phyloP scores from a whole-genome alignment of 2,888 invertebrate genomes.

The Tenthredo notha region DNA sequence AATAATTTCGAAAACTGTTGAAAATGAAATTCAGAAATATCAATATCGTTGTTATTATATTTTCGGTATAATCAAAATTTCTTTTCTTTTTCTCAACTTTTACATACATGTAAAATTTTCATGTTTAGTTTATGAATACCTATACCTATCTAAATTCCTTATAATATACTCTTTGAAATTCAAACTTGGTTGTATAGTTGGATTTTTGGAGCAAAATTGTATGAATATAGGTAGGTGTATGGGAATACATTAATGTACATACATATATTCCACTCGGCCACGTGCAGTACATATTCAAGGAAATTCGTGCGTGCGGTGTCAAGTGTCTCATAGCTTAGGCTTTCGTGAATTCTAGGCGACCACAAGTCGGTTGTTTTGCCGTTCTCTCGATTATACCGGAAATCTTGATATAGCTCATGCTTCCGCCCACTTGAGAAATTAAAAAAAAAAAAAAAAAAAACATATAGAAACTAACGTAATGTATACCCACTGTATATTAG shows the following conservation, averaged over 20 bases:
- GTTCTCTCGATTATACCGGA: slow-evolving; percentile 2
- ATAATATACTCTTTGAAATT: not conserved
- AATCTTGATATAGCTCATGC: not conserved
- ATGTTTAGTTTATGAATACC: no score
- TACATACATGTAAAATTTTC: no score
- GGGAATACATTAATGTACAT: not conserved
- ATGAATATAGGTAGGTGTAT: not conserved
- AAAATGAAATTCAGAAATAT: not conserved
- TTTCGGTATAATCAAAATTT: no score
- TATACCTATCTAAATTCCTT: no score
- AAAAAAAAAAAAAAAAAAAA: not conserved
- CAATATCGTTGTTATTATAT: no score
- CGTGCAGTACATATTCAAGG: not conserved
- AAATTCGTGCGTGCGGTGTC: slow-evolving; percentile 29
- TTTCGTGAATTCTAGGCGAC: slow-evolving; percentile 9
- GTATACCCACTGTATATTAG: not conserved
- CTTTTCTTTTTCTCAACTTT: no score
- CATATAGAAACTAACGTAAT: not conserved
- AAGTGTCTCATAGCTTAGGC: slow-evolving; percentile 27
- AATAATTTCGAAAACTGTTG: not conserved
- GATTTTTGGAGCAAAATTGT: not conserved
- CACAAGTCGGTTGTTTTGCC: not conserved
- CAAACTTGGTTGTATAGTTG: not conserved
- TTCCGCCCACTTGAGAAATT: not conserved
- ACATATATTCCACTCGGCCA: not conserved